Evolutionary conservation across 2,113 vertebrate species (phyloP).

Genomic region (Hirundichthys speculiger): DNA sequence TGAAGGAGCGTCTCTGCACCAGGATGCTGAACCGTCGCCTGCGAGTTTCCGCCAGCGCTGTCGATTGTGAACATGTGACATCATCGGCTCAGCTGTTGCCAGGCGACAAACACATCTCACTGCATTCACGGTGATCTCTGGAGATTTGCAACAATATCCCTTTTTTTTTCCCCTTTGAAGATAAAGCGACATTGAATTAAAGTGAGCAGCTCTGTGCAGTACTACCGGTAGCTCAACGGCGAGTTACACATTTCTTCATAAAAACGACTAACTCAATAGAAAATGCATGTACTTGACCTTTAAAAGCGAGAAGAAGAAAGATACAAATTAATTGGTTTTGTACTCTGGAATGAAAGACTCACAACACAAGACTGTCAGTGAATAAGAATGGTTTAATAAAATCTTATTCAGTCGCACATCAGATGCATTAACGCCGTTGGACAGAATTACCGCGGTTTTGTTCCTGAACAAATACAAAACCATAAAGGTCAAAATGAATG

Average conservation of each 20-base stretch:
- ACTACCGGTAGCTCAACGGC: no score
- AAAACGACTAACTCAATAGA: background rate
- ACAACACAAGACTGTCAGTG: background rate
- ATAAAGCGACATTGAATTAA: no score
- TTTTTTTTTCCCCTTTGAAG: no score
- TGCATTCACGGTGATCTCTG: no score
- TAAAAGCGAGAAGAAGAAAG: background rate
- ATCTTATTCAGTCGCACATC: constrained; percentile 33
- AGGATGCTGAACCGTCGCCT: no score
- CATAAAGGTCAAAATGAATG: constrained; percentile 40
- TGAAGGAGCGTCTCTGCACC: no score
- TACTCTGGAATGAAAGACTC: background rate
- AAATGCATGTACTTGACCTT: background rate
- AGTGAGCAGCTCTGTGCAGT: no score
- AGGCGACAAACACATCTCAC: no score
- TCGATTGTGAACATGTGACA: no score
- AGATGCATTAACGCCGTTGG: constrained; percentile 34
- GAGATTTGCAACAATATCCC: no score
- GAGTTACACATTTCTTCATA: background rate
- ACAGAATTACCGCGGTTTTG: constrained; percentile 50
- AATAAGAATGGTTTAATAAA: constrained; percentile 63
- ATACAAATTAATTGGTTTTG: background rate
- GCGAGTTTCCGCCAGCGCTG: no score
- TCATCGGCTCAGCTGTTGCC: no score
- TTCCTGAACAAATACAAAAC: constrained; percentile 48